Evolutionary conservation across 1,140 invertebrate species (phyloP).

Genomic region (Popillia japonica): DNA sequence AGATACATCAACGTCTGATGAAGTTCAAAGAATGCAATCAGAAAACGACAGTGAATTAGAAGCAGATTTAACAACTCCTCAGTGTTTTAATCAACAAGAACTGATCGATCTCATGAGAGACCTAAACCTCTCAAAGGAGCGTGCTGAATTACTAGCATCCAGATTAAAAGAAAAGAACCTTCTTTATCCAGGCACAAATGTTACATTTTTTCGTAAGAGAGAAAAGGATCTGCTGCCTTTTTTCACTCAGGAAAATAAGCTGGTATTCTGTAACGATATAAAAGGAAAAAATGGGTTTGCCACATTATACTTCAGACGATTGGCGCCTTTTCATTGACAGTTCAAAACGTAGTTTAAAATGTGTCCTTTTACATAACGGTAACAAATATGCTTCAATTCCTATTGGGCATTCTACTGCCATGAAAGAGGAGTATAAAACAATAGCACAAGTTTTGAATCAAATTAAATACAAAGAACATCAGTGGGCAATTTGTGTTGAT

Average conservation of each 20-base stretch:
- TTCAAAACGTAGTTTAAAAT: conserved; percentile 40
- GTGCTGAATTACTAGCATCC: conserved; percentile 12
- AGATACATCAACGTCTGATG: background rate
- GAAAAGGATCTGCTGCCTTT: conserved; percentile 33
- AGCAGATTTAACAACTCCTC: background rate
- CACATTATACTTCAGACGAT: conserved; percentile 5
- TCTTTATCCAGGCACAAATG: conserved; percentile 6
- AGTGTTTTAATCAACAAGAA: conserved; percentile 22
- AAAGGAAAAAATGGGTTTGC: conserved; percentile 1
- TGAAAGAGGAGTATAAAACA: conserved; percentile 25
- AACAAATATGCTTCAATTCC: conserved; percentile 34
- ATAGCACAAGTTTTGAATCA: conserved; percentile 9
- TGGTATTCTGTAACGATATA: conserved; percentile 34
- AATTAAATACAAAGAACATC: conserved; percentile 42
- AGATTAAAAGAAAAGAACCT: conserved; percentile 25
- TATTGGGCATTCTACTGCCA: conserved; percentile 28
- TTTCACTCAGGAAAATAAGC: conserved; percentile 26
- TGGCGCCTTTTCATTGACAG: conserved; percentile 33
- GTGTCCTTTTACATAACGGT: conserved; percentile 36
- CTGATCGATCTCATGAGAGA: background rate
- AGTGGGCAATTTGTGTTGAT: too few species aligned
- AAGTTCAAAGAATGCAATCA: too few species aligned
- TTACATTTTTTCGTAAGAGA: conserved; percentile 37
- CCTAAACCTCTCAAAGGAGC: background rate
- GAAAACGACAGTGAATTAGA: background rate